These are phyloP conservation scores for Sinodicranocentrus sp. DNA, from an alignment of 2,888 invertebrate genomes.

Conservation along the genomic window DNA sequence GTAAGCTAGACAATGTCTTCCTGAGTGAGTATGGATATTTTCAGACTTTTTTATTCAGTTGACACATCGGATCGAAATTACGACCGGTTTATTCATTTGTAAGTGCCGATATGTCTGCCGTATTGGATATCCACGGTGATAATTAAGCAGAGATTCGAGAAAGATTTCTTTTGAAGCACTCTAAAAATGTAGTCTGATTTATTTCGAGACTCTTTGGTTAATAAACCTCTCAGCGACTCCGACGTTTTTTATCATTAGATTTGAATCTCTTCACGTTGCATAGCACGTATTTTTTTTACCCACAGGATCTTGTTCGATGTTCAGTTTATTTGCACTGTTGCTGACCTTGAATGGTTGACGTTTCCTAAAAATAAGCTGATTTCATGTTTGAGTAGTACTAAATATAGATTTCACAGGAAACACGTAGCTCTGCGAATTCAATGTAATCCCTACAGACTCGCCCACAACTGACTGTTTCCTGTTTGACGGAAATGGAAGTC, in stretches of 20 bases:
- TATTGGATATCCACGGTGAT: neutral
- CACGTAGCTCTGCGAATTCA: conserved; percentile 1
- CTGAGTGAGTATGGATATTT: neutral
- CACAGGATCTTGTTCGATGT: neutral
- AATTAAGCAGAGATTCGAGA: neutral
- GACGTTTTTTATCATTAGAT: neutral
- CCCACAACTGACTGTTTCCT: no score
- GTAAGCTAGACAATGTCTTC: neutral
- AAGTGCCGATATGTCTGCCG: conserved; percentile 44
- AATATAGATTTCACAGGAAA: conserved; percentile 47
- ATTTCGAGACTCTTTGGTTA: conserved; percentile 4
- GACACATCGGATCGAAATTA: conserved; percentile 31
- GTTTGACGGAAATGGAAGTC: no score
- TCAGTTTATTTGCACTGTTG: conserved; percentile 1
- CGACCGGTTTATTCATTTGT: conserved; percentile 38
- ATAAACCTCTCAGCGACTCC: conserved; percentile 3
- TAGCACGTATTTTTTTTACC: neutral
- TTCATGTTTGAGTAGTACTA: conserved; percentile 36
- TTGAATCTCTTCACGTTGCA: neutral
- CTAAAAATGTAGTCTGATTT: neutral
- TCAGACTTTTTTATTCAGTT: conserved; percentile 23
- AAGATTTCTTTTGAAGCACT: neutral
- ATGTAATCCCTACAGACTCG: no score
- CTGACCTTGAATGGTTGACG: conserved; percentile 36
- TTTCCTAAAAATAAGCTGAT: conserved; percentile 48